phyloP scores from a whole-genome alignment of 1,140 invertebrate genomes.

The Drosophila aff. region DNA sequence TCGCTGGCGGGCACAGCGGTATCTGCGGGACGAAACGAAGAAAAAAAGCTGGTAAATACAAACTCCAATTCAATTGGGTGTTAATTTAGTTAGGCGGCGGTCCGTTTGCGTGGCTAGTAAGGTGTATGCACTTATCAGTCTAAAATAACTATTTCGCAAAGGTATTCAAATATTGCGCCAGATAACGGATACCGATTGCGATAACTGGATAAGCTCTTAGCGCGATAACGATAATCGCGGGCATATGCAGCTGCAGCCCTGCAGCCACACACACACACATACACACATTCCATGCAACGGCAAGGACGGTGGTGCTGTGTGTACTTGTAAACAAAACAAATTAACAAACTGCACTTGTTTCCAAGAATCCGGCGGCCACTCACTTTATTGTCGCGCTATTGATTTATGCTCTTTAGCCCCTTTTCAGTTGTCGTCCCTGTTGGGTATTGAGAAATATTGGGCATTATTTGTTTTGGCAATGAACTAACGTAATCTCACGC shows the following conservation, averaged over 20 bases:
- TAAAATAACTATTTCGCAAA: not conserved
- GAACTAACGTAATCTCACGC: constrained; percentile 18
- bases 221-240: not conserved
- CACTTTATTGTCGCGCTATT: constrained; percentile 2
- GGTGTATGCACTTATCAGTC: not conserved
- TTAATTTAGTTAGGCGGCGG: not conserved
- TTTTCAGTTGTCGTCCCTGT: constrained; percentile 13
- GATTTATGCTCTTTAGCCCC: not conserved
- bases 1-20: not conserved
- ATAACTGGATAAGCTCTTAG: constrained; percentile 1
- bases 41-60: not conserved
- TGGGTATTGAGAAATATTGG: not conserved
- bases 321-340: not conserved
- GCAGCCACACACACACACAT: not conserved
- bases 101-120: not conserved
- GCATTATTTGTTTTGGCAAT: constrained; percentile 16
- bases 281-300: not conserved
- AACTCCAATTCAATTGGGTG: not conserved
- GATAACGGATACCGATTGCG: constrained; percentile 7
- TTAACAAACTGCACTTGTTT: not conserved
- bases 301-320: not conserved
- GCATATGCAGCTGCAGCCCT: not conserved
- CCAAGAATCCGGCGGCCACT: not conserved
- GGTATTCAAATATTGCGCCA: constrained; percentile 19
- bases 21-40: not conserved